A percentile compares a stretch with the other conserved stretches of the same genome.
Evolutionary conservation across 2,113 vertebrate genomes (phyloP).

Genomic region (Syngnathus scovelli): DNA sequence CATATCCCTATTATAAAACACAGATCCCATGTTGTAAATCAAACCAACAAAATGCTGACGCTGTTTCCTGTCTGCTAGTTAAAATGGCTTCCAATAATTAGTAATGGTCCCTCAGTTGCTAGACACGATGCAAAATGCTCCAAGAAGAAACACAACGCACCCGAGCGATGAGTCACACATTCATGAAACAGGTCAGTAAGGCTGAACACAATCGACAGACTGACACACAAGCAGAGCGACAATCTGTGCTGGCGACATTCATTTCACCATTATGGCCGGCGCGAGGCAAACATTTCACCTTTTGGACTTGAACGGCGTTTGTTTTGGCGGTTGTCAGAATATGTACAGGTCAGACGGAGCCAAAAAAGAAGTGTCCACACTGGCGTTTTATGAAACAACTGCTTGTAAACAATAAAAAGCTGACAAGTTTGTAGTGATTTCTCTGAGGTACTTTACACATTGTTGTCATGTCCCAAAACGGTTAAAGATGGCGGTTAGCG

Average conservation of each 20-base stretch:
- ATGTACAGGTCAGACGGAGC: constrained; percentile 60
- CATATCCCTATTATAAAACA: no score
- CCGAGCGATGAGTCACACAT: constrained; percentile 17
- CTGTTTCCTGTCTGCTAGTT: constrained; percentile 1
- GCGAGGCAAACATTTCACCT: constrained; percentile 22
- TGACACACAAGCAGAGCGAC: constrained; percentile 25
- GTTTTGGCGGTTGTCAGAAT: constrained; percentile 50
- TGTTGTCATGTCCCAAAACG: constrained; percentile 20
- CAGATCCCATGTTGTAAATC: not conserved
- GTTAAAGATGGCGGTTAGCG: constrained; percentile 55
- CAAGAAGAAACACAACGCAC: constrained; percentile 7
- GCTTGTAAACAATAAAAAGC: constrained; percentile 70
- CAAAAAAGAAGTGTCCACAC: constrained; percentile 55
- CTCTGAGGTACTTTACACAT: constrained; percentile 69
- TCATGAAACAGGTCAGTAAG: constrained; percentile 27
- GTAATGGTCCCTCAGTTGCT: constrained; percentile 37
- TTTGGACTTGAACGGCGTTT: constrained; percentile 35
- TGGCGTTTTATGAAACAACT: constrained; percentile 54
- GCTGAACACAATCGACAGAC: constrained; percentile 25
- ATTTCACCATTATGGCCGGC: constrained; percentile 24
- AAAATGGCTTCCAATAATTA: constrained; percentile 43
- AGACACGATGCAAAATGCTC: constrained; percentile 24
- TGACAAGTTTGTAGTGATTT: constrained; percentile 61
- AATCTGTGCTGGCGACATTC: constrained; percentile 41
- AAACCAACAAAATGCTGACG: not conserved